A percentile compares a stretch with the other conserved stretches of the same genome.
phyloP scores from a whole-genome alignment of 92 coral and sea anemone genomes.

The Meandrina meandrites region DNA sequence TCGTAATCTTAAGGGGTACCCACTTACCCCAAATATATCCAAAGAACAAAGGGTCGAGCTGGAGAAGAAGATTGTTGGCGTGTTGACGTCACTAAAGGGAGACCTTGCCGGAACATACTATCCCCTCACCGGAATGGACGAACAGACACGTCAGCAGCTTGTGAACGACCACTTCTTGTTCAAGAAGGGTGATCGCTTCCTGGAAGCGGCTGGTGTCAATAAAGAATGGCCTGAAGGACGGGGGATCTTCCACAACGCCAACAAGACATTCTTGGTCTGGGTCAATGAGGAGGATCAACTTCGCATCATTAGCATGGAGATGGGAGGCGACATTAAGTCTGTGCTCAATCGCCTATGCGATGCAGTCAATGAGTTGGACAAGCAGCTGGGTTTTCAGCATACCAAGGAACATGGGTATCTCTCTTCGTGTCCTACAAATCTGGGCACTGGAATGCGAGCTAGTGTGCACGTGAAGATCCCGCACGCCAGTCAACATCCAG shows the following conservation, averaged over 20 bases:
- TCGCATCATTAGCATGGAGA: conserved; percentile 93
- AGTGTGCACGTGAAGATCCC: conserved; percentile 97
- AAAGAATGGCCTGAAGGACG: conserved; percentile 97
- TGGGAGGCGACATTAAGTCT: conserved; percentile 76
- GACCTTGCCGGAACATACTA: conserved; percentile 86
- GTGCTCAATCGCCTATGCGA: conserved; percentile 81
- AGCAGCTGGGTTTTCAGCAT: conserved; percentile 79
- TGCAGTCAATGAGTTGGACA: conserved; percentile 88
- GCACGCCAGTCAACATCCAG: conserved; percentile 72
- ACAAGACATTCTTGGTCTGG: conserved; percentile 92
- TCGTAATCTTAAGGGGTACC: conserved; percentile 84
- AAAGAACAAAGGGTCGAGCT: conserved; percentile 75
- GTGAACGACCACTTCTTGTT: conserved; percentile 91
- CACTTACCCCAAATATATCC: conserved; percentile 78
- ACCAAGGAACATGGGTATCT: conserved; percentile 77
- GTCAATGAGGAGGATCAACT: conserved; percentile 93
- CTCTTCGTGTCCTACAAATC: conserved; percentile 91
- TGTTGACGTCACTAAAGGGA: conserved; percentile 75
- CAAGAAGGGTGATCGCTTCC: conserved; percentile 90
- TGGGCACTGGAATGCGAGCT: conserved; percentile 97
- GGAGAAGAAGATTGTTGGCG: conserved; percentile 81
- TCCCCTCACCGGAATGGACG: conserved; percentile 93
- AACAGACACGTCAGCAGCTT: conserved; percentile 72
- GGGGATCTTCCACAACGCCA: conserved; percentile 89
- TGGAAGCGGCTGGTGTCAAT: conserved; percentile 86